These are phyloP conservation scores for Rhinogobius similis DNA, from an alignment of 2,113 vertebrate genomes.

Conservation along the genomic window DNA sequence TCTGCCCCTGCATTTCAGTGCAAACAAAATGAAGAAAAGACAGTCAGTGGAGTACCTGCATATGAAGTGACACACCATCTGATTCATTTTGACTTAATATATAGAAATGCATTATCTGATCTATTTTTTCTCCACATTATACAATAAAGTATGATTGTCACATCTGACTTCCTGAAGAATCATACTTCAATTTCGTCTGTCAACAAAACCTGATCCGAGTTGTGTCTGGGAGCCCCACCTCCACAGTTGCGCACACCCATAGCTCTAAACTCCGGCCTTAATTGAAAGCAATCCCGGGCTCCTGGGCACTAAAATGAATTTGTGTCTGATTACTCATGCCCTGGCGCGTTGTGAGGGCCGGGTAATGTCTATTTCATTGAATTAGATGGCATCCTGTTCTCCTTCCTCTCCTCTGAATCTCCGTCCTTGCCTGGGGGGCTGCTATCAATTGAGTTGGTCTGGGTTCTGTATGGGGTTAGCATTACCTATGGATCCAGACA, in stretches of 20 bases:
- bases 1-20: too few relatives aligned
- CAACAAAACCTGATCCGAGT: slow-evolving; percentile 35
- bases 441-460: slow-evolving; percentile 81
- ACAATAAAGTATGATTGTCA: neutral
- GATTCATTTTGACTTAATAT: neutral
- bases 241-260: slow-evolving; percentile 36
- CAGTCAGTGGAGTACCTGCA: neutral
- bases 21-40: neutral
- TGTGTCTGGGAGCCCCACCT: slow-evolving; percentile 19
- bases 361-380: slow-evolving; percentile 81
- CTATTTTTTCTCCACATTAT: neutral
- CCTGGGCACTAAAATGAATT: slow-evolving; percentile 88
- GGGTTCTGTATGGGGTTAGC: slow-evolving; percentile 51
- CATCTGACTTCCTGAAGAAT: neutral
- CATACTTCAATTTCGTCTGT: slow-evolving; percentile 6
- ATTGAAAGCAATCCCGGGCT: slow-evolving; percentile 88
- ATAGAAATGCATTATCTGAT: neutral
- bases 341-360: slow-evolving; percentile 74
- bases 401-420: slow-evolving; percentile 48
- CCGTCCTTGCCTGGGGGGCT: slow-evolving; percentile 70
- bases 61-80: neutral
- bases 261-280: slow-evolving; percentile 78
- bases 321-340: slow-evolving; percentile 83
- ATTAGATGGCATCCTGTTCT: slow-evolving; percentile 81
- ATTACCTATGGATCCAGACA: slow-evolving; percentile 58